Base-by-base conservation (phyloP, 2,888 invertebrate genomes). In the Mactromeris polynyma region DNA sequence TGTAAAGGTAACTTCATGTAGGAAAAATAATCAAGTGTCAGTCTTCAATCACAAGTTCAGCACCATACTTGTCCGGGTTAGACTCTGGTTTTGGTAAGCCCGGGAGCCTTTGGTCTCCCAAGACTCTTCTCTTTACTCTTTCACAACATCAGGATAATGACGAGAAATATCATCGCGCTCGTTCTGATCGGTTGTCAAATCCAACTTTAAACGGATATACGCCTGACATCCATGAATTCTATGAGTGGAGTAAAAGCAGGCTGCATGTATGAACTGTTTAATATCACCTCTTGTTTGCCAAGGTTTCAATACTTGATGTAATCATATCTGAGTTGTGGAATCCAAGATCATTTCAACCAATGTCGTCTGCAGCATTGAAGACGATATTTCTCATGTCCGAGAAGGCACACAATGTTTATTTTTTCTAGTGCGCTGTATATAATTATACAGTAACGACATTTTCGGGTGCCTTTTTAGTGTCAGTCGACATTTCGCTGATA, bases 221-320 rank as follows among this genome's bases (percentile, higher is more conserved):
- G 0, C 95, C 95, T n/a, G 94, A 93, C 94, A 95, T 93, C 40
- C 94, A 93, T 2, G 94, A 89, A 80, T 93, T 91, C 42, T 95
- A 80, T 0, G 95, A 95, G n/a, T 96, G 97, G 97, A 79, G 97
- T 96, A 92, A 97, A 97, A 54, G 96, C 94, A n/a, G 96, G 97
- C 86, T 96, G 96, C 17, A 97, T 96, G 90, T 97, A 97, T 7
- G 96, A 96, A 82, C 96, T 96, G 83, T 96, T 95, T 81, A 97
- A 91, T 42, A 96, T 95, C 7, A 96, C 95, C 0, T 96, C 96
- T 91, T 96, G 94, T 73, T 93, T 89, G 21, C 97, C 97, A 85
- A 97, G 92, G 78, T 94, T 93, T 96, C 95, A 36, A 97, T 93
- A 87, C 96, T 96, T 0, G 97, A 97, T 0, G 97, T 97, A 64